phyloP scores from a whole-genome alignment of 1,140 invertebrate species.

The Drosophila nannoptera region DNA sequence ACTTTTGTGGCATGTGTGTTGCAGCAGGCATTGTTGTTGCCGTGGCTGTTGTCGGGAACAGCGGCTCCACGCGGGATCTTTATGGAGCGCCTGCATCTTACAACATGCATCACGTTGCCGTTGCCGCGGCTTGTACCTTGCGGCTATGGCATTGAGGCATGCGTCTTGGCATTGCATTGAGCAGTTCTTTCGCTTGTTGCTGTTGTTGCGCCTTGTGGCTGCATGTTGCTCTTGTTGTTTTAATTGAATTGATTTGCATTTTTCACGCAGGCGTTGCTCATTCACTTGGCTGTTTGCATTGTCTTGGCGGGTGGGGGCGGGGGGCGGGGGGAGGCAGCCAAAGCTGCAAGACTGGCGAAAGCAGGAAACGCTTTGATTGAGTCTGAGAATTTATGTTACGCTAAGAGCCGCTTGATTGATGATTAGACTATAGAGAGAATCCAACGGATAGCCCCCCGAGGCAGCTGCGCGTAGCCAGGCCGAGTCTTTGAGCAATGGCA shows the following conservation, averaged over 20 bases:
- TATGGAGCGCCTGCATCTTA: conserved; percentile 64
- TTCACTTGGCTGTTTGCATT: conserved; percentile 62
- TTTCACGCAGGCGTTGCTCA: conserved; percentile 75
- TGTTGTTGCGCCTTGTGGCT: conserved; percentile 25
- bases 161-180: conserved; percentile 47
- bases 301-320: conserved; percentile 23
- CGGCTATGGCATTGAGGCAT: conserved; percentile 56
- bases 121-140: conserved; percentile 44
- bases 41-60: conserved; percentile 39
- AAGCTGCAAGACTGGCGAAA: conserved; percentile 35
- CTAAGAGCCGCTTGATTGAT: conserved; percentile 16
- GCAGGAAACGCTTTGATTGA: conserved; percentile 48
- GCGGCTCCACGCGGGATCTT: conserved; percentile 52
- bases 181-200: conserved; percentile 16
- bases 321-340: neutral
- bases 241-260: conserved; percentile 78
- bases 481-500: too few species aligned
- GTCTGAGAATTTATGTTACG: conserved; percentile 34
- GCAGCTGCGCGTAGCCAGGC: too few species aligned
- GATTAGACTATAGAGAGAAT: neutral
- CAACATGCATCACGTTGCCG: conserved; percentile 34
- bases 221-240: conserved; percentile 72
- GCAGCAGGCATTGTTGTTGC: conserved; percentile 20
- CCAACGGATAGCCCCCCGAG: neutral
- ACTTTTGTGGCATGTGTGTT: conserved; percentile 76